Conservation (phyloP, 2,888 invertebrate species). For the Xylocampa areola region DNA sequence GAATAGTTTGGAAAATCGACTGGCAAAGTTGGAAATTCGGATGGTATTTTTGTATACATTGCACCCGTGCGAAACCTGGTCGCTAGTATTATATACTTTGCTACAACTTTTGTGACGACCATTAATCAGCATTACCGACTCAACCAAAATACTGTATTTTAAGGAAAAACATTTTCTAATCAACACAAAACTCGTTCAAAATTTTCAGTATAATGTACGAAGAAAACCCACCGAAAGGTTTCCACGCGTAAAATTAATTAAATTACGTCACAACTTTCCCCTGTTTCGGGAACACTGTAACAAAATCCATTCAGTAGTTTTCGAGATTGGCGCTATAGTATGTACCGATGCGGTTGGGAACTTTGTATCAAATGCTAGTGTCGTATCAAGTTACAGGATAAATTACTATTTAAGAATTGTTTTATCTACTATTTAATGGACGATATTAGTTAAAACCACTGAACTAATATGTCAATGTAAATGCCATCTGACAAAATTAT, state of each 20-base stretch:
- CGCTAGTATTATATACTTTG: no score
- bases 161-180: slow-evolving; percentile 5
- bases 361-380: neutral
- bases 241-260: slow-evolving; percentile 20
- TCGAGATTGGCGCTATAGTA: slow-evolving; percentile 8
- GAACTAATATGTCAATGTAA: no score
- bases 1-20: no score
- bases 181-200: slow-evolving; percentile 7
- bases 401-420: neutral
- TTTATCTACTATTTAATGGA: neutral
- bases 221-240: neutral
- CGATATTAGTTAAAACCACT: no score
- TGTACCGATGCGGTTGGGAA: slow-evolving; percentile 3
- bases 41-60: no score
- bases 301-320: slow-evolving; percentile 15
- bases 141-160: neutral
- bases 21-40: no score
- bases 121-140: neutral
- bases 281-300: slow-evolving; percentile 3
- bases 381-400: neutral
- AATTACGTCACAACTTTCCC: slow-evolving; percentile 23
- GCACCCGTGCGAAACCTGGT: no score
- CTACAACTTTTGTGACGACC: no score
- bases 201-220: no score
- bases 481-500: no score